Evolutionary conservation across 1,140 invertebrate species (phyloP), one percentile per base, ranked within the genome.

Genomic region (Diorhabda carinulata): DNA sequence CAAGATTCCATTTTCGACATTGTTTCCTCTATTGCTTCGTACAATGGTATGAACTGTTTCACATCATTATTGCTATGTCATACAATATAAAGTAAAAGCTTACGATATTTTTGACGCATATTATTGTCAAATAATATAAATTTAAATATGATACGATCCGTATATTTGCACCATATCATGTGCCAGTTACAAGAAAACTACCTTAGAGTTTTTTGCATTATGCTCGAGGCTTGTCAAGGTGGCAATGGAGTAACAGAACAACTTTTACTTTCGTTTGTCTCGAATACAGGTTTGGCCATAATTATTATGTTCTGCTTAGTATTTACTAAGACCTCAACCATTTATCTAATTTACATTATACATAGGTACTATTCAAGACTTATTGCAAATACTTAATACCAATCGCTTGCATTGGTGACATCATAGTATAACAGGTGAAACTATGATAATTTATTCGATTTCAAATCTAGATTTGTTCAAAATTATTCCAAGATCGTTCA

Each of bases 261-360:
- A 64, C 63, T 64, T 64, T 64, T 64, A 64, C 63, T 64, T 64
- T 64, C 45, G 25, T 64, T 64, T n/a, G 63, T 64, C 63, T 64
- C 47, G 47, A n/a, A n/a, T 64, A 64, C 63, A 64, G 63, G 63
- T 64, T 64, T 56, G 63, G 63, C 45, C 45, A 62, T 62, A 62
- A 44, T 62, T 62, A 47, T 43, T 42, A 62, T n/a, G 44, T 61
- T 5, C 43, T 62, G 41, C 10, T 5, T 43, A 43, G 7, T 47
- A 47, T 62, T 43, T 44, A 62, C 43, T 52, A n/a, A 6, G n/a
- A 52, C 6, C 47, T 8, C 6, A 52, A 8, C n/a, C n/a, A 52
- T 52, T 52, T 52, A 52, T 52, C 47, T 52, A 52, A 52, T 52
- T 52, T 52, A 4, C 6, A 52, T 52, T 52, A 8, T 52, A 52